phyloP scores from a whole-genome alignment of 2,888 invertebrate species.

The Lissonota sp. region DNA sequence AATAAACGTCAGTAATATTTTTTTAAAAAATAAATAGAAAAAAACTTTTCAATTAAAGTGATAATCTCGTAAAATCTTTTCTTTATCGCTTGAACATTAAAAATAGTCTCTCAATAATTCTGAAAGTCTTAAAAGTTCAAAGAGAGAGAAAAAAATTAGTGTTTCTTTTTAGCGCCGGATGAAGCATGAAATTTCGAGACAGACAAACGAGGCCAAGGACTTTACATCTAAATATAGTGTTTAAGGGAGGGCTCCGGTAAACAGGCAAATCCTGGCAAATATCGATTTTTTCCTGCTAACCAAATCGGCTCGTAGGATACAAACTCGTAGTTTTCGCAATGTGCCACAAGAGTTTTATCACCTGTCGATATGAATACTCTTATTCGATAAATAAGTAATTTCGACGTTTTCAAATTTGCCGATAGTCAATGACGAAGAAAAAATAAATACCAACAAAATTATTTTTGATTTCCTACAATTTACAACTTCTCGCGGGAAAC shows the following conservation, averaged over 20 bases:
- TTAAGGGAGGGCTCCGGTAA: constrained; percentile 57
- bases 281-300: constrained; percentile 55
- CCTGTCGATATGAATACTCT: constrained; percentile 25
- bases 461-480: too few relatives aligned
- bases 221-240: constrained; percentile 65
- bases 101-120: too few relatives aligned
- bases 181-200: neutral
- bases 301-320: constrained; percentile 27
- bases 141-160: neutral
- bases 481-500: neutral
- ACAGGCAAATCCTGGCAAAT: constrained; percentile 53
- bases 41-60: neutral
- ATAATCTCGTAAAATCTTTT: neutral
- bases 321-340: neutral
- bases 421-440: neutral
- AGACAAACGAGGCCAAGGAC: constrained; percentile 48
- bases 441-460: too few relatives aligned
- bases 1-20: neutral
- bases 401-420: neutral
- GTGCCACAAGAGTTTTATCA: constrained; percentile 5
- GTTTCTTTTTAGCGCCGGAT: neutral
- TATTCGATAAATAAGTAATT: neutral
- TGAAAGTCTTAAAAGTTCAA: neutral
- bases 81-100: neutral
- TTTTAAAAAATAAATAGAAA: neutral